Evolutionary conservation across 2,797 vertebrate species (phyloP).

Genomic region (Phaenicophaeus curvirostris): DNA sequence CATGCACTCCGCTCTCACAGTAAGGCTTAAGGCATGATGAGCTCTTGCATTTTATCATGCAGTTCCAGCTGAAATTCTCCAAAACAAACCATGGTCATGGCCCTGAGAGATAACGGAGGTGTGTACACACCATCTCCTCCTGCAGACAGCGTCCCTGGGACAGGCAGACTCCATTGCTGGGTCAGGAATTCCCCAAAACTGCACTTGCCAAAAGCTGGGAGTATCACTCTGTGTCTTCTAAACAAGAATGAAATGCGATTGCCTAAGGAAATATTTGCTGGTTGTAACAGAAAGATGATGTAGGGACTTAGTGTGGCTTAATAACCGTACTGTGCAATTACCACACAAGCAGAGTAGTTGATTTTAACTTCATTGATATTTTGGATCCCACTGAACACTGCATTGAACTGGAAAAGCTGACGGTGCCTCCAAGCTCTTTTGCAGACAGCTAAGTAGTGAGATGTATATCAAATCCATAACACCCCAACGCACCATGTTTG

Average conservation of each 20-base stretch:
- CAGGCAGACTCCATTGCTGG: neutral
- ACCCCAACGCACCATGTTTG: neutral
- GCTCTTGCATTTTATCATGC: neutral
- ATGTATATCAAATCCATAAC: neutral
- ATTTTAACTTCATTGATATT: neutral
- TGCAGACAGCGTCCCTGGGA: neutral
- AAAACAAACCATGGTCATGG: neutral
- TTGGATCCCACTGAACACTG: neutral
- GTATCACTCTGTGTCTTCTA: neutral
- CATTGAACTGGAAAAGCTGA: neutral
- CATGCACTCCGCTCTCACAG: neutral
- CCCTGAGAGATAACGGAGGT: neutral
- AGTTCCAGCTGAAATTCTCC: neutral
- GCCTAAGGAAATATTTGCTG: neutral
- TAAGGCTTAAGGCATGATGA: neutral
- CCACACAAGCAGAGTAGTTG: neutral
- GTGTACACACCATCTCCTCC: neutral
- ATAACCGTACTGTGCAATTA: neutral
- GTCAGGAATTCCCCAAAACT: neutral
- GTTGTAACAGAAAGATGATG: neutral
- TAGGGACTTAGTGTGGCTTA: neutral
- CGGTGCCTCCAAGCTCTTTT: neutral
- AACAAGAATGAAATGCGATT: neutral
- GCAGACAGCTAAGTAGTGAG: neutral
- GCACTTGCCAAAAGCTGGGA: neutral